These are phyloP conservation scores for Alviniconcha marisindica DNA, from an alignment of 1,140 invertebrate genomes.

Conservation along the genomic window DNA sequence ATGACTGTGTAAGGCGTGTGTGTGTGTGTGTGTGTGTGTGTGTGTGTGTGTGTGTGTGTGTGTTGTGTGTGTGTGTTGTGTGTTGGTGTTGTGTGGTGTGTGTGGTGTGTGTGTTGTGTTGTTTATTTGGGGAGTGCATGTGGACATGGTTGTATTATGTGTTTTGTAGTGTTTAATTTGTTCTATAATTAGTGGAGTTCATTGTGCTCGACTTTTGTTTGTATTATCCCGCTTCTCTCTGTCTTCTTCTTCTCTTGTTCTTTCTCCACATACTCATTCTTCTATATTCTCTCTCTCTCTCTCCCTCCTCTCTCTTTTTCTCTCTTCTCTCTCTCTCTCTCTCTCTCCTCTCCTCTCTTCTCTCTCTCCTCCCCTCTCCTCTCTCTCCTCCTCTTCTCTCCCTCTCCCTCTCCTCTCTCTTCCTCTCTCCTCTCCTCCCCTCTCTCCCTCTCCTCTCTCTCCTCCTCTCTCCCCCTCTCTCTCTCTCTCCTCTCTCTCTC, in stretches of 20 bases:
- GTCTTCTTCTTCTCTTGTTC: not conserved
- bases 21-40: no score
- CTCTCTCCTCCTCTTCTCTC: not conserved
- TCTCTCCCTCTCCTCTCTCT: no score
- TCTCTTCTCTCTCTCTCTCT: conserved; percentile 14
- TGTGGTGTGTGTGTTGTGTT: not conserved
- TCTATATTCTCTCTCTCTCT: not conserved
- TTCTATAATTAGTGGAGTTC: no score
- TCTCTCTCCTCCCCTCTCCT: not conserved
- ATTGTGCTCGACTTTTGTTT: no score
- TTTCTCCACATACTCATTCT: no score
- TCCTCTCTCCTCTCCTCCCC: not conserved
- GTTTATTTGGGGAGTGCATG: not conserved
- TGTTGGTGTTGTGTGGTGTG: not conserved
- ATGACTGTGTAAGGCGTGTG: no score
- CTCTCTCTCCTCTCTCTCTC: conserved; percentile 11
- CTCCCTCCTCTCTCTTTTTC: not conserved
- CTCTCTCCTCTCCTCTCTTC: conserved; percentile 21
- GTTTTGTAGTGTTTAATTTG: not conserved
- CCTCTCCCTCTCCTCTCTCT: conserved; percentile 3
- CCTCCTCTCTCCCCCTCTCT: not conserved
- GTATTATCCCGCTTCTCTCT: not conserved
- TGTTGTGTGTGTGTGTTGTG: not conserved
- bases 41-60: no score
- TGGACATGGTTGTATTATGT: not conserved